Evolutionary conservation across 2,797 vertebrate genomes (phyloP).

Genomic region (Uromys caudimaculatus): DNA sequence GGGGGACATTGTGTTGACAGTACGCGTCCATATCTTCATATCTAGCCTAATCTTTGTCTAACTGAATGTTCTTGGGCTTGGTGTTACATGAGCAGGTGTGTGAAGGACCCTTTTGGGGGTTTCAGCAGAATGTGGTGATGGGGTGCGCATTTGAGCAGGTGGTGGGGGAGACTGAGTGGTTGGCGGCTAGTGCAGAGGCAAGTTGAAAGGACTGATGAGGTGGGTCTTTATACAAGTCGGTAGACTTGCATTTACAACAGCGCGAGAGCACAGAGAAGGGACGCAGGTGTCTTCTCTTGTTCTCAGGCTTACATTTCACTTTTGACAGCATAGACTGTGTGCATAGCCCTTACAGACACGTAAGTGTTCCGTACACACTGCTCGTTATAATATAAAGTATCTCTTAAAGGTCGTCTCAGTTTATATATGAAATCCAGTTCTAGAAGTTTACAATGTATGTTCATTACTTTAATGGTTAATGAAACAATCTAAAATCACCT

Average conservation of each 20-base stretch:
- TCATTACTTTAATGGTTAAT: neutral
- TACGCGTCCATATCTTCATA: neutral
- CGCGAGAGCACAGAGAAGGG: neutral
- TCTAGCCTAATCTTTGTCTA: neutral
- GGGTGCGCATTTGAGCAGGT: neutral
- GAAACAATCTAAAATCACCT: neutral
- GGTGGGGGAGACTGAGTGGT: neutral
- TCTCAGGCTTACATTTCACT: neutral
- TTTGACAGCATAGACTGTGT: neutral
- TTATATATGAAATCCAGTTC: neutral
- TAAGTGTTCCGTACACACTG: neutral
- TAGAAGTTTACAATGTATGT: neutral
- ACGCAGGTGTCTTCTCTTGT: neutral
- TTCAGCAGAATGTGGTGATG: neutral
- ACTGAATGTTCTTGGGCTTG: neutral
- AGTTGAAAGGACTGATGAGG: neutral
- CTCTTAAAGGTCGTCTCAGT: neutral
- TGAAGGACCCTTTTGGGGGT: neutral
- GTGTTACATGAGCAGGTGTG: neutral
- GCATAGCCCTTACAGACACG: neutral
- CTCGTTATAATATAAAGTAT: constrained; percentile 17
- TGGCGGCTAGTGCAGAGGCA: too few species aligned
- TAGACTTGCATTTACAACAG: neutral
- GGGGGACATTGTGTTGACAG: neutral
- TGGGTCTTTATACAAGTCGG: neutral